Conservation (phyloP, 2,113 vertebrate species). For the Rhynchopsitta pachyrhyncha region DNA sequence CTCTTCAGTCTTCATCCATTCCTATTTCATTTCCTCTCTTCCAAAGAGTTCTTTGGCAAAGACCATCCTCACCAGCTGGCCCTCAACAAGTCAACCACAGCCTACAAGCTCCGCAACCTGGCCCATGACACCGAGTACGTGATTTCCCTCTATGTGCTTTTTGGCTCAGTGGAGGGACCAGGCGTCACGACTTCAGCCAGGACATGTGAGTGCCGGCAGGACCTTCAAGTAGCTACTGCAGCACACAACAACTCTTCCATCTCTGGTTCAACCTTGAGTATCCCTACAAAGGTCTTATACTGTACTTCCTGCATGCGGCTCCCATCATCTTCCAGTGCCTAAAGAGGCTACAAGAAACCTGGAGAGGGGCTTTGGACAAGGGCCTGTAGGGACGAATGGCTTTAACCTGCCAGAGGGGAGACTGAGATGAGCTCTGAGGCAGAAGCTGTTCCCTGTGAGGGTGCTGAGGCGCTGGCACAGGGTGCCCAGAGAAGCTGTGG, state of each 20-base stretch:
- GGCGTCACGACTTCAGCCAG: slow-evolving; percentile 84
- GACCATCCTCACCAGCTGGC: slow-evolving; percentile 84
- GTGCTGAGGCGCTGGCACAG: no score
- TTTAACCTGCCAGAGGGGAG: no score
- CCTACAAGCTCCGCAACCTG: slow-evolving; percentile 77
- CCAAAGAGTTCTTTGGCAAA: slow-evolving; percentile 79
- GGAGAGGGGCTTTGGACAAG: neutral
- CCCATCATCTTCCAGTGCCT: neutral
- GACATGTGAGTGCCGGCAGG: slow-evolving; percentile 78
- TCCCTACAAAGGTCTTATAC: neutral
- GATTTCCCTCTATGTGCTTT: slow-evolving; percentile 87
- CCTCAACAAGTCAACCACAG: slow-evolving; percentile 76
- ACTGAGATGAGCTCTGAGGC: no score
- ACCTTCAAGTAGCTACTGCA: accelerated
- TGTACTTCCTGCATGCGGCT: neutral
- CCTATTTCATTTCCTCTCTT: neutral
- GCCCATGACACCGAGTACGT: slow-evolving; percentile 85
- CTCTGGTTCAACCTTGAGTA: neutral
- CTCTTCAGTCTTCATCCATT: neutral
- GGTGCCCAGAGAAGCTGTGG: no score
- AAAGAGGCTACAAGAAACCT: neutral
- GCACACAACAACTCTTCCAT: neutral
- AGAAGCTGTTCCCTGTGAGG: no score
- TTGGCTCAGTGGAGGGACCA: slow-evolving; percentile 80
- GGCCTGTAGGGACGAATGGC: neutral